Evolutionary conservation across 1,140 invertebrate species (phyloP).

Genomic region (Drosophila subpulchrella): DNA sequence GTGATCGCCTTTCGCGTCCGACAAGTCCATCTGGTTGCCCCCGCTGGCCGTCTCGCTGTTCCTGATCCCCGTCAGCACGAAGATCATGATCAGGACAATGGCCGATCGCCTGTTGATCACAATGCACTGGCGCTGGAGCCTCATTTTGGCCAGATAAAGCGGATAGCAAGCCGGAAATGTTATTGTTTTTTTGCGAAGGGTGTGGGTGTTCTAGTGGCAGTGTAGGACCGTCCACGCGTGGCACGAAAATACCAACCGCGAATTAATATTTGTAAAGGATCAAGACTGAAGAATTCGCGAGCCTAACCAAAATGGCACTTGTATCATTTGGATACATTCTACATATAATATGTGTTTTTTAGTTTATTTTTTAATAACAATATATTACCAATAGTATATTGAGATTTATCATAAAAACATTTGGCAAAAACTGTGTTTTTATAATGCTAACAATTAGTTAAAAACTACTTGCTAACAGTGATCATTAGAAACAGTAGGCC

Average conservation of each 20-base stretch:
- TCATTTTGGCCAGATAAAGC: constrained; percentile 21
- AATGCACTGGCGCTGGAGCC: constrained; percentile 74
- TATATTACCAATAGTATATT: no score
- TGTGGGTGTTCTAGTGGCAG: not conserved
- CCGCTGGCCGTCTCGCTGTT: constrained; percentile 84
- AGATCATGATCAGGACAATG: constrained; percentile 82
- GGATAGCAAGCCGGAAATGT: constrained; percentile 1
- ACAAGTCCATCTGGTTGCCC: constrained; percentile 63
- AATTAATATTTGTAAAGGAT: no score
- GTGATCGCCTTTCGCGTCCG: constrained; percentile 56
- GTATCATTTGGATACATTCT: no score
- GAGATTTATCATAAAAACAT: no score
- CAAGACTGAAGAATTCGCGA: no score
- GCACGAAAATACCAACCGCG: not conserved
- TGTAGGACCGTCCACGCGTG: not conserved
- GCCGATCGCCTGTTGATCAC: constrained; percentile 85
- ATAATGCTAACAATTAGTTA: no score
- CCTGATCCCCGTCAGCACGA: constrained; percentile 84
- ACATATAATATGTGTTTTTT: no score
- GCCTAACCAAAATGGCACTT: no score
- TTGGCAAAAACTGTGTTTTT: no score
- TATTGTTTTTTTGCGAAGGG: not conserved
- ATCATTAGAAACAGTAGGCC: no score
- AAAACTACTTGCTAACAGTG: no score
- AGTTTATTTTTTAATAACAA: no score